Percentiles rank a stretch among this genome's conserved stretches.
These are phyloP conservation scores for Monochamus alternatus DNA, from an alignment of 2,888 invertebrate genomes.

Conservation along the genomic window DNA sequence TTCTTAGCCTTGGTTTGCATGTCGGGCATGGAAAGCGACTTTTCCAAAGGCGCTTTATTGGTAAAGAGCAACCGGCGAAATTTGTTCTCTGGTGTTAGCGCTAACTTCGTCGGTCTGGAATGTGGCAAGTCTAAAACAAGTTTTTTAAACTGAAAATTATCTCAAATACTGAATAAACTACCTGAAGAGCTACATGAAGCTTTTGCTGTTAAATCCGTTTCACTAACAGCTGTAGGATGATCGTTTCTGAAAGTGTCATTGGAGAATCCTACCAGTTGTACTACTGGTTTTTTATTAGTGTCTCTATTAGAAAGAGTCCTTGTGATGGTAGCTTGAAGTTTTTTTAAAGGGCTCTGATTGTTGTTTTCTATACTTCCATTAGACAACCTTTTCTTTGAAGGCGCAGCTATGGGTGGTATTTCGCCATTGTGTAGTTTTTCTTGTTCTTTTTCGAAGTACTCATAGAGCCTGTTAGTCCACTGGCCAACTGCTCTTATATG, in stretches of 20 bases:
- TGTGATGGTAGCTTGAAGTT: constrained; percentile 70
- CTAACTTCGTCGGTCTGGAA: constrained; percentile 63
- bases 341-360: constrained; percentile 65
- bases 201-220: constrained; percentile 58
- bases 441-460: constrained; percentile 89
- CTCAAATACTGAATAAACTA: constrained; percentile 40
- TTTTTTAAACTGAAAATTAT: neutral
- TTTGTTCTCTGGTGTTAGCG: constrained; percentile 71
- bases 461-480: constrained; percentile 92
- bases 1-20: constrained; percentile 84
- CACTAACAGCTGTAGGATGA: constrained; percentile 54
- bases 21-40: constrained; percentile 89
- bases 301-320: constrained; percentile 73
- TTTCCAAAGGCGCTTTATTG: constrained; percentile 78
- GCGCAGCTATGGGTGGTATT: constrained; percentile 66
- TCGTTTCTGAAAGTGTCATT: constrained; percentile 66
- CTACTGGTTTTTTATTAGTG: constrained; percentile 59
- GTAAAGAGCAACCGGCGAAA: constrained; percentile 64
- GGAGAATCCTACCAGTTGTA: constrained; percentile 67
- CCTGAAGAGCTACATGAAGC: constrained; percentile 66
- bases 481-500: constrained; percentile 95
- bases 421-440: constrained; percentile 81
- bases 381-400: constrained; percentile 57
- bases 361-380: constrained; percentile 62
- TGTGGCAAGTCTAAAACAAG: constrained; percentile 49